Conservation (phyloP, 2,113 vertebrate genomes). For the Pelmatolapia mariae region DNA sequence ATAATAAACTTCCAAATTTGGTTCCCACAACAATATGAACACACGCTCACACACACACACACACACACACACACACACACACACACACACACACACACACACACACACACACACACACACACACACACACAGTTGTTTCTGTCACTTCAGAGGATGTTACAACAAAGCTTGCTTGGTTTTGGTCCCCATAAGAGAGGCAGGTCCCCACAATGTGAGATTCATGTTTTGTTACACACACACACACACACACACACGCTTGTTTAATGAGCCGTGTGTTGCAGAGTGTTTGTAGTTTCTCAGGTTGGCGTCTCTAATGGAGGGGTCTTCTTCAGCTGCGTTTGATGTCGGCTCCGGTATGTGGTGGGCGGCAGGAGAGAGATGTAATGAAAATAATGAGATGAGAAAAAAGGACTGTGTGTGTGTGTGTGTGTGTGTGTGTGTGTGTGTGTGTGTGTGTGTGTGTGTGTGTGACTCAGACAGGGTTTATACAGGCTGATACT, state of each 20-base stretch:
- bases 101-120: not conserved
- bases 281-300: not conserved
- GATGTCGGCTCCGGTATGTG: not conserved
- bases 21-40: not conserved
- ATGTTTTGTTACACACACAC: not conserved
- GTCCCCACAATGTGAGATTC: not conserved
- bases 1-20: not conserved
- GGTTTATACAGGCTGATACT: not conserved
- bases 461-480: not conserved
- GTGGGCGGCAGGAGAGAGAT: conserved; percentile 8
- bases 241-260: not conserved
- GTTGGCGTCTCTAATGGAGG: not conserved
- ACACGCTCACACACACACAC: not conserved
- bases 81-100: not conserved
- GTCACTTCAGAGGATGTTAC: too few species aligned
- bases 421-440: not conserved
- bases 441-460: not conserved
- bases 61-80: not conserved
- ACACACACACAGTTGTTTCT: not conserved
- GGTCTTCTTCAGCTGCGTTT: conserved; percentile 1
- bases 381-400: conserved; percentile 6
- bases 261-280: conserved; percentile 13
- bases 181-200: not conserved
- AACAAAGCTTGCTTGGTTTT: not conserved
- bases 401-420: not conserved